Conservation (phyloP, 92 coral and sea anemone species). For the Micromussa lordhowensis region DNA sequence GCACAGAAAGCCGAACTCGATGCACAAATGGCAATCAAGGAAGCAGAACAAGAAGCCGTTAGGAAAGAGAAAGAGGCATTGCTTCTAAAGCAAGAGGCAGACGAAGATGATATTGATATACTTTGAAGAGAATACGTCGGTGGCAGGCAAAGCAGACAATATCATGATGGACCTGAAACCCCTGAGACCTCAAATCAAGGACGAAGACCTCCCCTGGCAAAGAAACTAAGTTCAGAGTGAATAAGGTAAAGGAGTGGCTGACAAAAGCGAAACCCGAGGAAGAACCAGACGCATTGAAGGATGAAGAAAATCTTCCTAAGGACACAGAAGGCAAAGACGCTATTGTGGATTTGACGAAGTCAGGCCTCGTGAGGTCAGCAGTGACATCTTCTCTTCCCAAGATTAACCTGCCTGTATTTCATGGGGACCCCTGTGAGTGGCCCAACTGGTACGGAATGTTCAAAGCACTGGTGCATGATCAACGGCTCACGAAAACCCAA, state of each 20-base stretch:
- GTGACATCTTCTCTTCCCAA: conserved; percentile 11
- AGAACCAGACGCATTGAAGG: not conserved
- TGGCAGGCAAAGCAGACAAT: not conserved
- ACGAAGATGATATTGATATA: not conserved
- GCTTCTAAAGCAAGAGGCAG: not conserved
- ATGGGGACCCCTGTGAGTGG: conserved; percentile 45
- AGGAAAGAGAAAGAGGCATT: conserved; percentile 27
- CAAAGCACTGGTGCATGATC: conserved; percentile 18
- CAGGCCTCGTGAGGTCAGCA: not conserved
- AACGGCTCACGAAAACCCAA: conserved; percentile 14
- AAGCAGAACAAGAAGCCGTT: conserved; percentile 17
- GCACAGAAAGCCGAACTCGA: conserved; percentile 8
- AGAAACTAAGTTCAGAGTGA: not conserved
- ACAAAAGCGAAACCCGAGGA: not conserved
- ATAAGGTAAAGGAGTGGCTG: not conserved
- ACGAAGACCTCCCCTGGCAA: conserved; percentile 13
- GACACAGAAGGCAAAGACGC: not conserved
- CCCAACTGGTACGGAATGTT: conserved; percentile 44
- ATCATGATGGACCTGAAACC: not conserved
- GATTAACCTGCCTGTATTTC: conserved; percentile 28
- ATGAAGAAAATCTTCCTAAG: not conserved
- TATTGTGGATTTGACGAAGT: not conserved
- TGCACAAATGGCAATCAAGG: conserved; percentile 11
- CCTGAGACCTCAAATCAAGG: not conserved
- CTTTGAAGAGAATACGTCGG: conserved; percentile 1